Percentiles rank a stretch among this genome's conserved stretches.
Evolutionary conservation across 2,113 vertebrate genomes (phyloP).

Genomic region (Nymphicus hollandicus): DNA sequence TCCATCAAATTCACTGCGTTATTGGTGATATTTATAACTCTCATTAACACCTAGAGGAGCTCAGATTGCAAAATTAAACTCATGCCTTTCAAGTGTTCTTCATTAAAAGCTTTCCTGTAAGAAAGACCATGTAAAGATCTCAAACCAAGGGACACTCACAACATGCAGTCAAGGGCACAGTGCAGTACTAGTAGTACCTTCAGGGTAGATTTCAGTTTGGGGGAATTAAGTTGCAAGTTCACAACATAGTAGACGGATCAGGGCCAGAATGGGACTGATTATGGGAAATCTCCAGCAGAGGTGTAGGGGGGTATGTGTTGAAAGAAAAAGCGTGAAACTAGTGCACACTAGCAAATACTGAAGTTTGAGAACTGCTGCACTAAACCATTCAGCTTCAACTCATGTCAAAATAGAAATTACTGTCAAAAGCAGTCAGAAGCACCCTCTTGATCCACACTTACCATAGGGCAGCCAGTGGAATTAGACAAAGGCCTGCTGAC

Average conservation of each 20-base stretch:
- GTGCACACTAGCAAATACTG: background rate
- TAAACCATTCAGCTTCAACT: background rate
- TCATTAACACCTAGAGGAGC: background rate
- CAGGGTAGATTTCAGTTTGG: background rate
- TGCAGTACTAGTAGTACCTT: background rate
- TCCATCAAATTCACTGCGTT: background rate
- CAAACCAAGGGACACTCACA: background rate
- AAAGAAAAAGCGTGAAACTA: background rate
- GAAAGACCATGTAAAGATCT: background rate
- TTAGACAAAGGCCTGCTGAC: slow-evolving; percentile 78
- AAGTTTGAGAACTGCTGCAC: background rate
- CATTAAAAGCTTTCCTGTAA: background rate
- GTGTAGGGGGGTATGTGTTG: background rate
- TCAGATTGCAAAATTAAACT: background rate
- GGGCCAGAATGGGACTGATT: background rate
- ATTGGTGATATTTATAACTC: background rate
- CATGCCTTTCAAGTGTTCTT: background rate
- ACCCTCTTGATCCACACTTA: slow-evolving; percentile 66
- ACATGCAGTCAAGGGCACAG: accelerated
- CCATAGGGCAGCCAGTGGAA: slow-evolving; percentile 82
- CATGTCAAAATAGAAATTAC: background rate
- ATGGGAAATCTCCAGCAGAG: background rate
- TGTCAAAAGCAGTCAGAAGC: background rate
- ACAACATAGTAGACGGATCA: background rate
- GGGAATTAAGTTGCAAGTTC: background rate